These are phyloP conservation scores for Morelia viridis DNA, from an alignment of 2,797 vertebrate genomes.

Conservation along the genomic window DNA sequence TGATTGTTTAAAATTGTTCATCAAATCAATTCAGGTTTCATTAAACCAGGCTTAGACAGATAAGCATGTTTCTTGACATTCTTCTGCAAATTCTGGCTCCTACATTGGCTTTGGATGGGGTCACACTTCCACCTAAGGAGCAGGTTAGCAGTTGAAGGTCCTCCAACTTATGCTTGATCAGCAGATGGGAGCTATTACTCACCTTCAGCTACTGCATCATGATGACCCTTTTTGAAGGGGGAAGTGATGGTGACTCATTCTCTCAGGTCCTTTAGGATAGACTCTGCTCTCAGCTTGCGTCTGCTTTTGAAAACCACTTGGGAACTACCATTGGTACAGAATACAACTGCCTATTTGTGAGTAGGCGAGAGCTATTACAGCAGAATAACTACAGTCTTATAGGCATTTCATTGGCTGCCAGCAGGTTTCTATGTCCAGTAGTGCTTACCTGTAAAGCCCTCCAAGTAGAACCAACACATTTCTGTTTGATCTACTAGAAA, in stretches of 20 bases:
- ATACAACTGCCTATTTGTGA: neutral
- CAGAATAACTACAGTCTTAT: neutral
- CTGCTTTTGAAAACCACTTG: neutral
- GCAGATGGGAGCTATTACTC: neutral
- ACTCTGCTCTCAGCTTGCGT: neutral
- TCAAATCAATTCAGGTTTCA: neutral
- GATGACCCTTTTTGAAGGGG: neutral
- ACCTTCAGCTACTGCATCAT: neutral
- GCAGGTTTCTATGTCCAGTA: neutral
- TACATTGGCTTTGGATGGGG: neutral
- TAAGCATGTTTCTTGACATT: neutral
- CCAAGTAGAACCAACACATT: neutral
- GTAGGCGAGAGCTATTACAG: neutral
- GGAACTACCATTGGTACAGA: neutral
- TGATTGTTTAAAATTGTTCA: neutral
- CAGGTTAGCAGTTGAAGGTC: neutral
- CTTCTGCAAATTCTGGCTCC: neutral
- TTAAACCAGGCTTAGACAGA: neutral
- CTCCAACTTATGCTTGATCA: neutral
- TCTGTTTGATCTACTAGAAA: neutral
- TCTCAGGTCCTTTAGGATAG: neutral
- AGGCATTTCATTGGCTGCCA: neutral
- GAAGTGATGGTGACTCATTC: neutral
- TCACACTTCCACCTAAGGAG: neutral
- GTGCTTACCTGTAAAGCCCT: neutral